phyloP scores from a whole-genome alignment of 2,888 invertebrate genomes.

The Thymelicus lineola region DNA sequence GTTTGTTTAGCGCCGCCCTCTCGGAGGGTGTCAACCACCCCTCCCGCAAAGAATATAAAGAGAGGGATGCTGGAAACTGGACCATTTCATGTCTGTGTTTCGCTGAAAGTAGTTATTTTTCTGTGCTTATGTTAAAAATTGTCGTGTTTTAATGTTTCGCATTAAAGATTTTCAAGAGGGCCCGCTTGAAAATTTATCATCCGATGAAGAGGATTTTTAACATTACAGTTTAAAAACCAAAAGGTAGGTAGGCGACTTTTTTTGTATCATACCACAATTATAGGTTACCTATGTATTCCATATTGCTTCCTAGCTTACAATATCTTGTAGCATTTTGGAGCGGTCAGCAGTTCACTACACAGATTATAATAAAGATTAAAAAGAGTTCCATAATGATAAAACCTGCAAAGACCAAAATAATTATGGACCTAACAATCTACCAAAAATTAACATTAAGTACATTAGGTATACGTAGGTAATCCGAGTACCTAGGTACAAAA shows the following conservation, averaged over 20 bases:
- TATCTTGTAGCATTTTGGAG: too few species aligned
- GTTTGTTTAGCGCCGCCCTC: constrained; percentile 63
- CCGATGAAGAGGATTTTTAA: constrained; percentile 2
- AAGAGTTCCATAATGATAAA: too few species aligned
- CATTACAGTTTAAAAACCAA: neutral
- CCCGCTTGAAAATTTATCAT: neutral
- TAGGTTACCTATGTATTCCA: too few species aligned
- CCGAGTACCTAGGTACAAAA: too few species aligned
- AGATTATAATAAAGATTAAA: too few species aligned
- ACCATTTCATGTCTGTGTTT: constrained; percentile 50
- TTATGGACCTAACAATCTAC: too few species aligned
- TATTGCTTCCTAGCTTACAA: too few species aligned
- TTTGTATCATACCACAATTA: too few species aligned
- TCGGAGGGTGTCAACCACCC: constrained; percentile 63
- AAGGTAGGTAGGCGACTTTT: neutral
- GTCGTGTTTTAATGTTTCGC: neutral
- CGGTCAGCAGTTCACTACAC: too few species aligned
- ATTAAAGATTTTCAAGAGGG: neutral
- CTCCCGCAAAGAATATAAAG: constrained; percentile 63
- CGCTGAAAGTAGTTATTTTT: constrained; percentile 37
- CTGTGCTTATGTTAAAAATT: constrained; percentile 24
- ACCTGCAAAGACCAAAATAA: too few species aligned
- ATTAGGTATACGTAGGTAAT: too few species aligned
- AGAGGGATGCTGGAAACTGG: constrained; percentile 69
- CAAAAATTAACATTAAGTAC: too few species aligned